Base-by-base conservation (phyloP, 2,113 vertebrate species). In the Geothlypis trichas region DNA sequence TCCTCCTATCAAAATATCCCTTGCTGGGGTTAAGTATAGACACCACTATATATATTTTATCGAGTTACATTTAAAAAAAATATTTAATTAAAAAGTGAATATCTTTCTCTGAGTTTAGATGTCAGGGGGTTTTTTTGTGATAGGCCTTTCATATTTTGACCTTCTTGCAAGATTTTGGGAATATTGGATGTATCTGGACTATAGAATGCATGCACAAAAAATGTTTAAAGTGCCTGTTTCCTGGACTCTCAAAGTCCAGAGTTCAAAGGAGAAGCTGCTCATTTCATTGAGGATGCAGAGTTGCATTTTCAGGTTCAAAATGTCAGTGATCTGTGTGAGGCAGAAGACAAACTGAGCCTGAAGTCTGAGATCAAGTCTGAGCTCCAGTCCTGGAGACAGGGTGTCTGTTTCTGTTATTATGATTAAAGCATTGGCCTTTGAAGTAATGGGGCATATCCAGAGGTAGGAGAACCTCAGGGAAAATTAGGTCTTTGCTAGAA, bases 1-100 rank as follows among this genome's bases (percentile, higher is more conserved):
- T 86, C 57, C 65, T 81, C 65, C 74, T 94, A 91, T 88, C 87
- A 95, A 97, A 95, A 96, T 96, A 94, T 93, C 68, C 75, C 55
- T 89, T 81, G 68, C 54, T 86, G 49, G 42, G 61, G 39, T 94
- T 94, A 84, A 90, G 83, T 94, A 96, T 88, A 95, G 82, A 72
- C 19, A 30, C 44, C 30, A 80, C 37, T 68, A 11, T 94, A 63
- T 86, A 77, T 95, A 85, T 93, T 79, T 91, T 69, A 94, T 80
- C 1, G 2, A 83, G 27, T 52, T 77, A 79, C 44, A 20, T 71
- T 89, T 58, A 44, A 92, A 92, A 93, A 93, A 59, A 92, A 49
- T 8, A 72, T 78, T 81, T 74, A 63, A 55, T 85, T 63, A 42
- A 80, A 73, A 90, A 75, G 27, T 89, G 3, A 12, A 68, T n/a